Percentiles rank a stretch among this genome's conserved stretches.
phyloP scores from a whole-genome alignment of 2,888 invertebrate species.

The Scaptomyza polygonia region DNA sequence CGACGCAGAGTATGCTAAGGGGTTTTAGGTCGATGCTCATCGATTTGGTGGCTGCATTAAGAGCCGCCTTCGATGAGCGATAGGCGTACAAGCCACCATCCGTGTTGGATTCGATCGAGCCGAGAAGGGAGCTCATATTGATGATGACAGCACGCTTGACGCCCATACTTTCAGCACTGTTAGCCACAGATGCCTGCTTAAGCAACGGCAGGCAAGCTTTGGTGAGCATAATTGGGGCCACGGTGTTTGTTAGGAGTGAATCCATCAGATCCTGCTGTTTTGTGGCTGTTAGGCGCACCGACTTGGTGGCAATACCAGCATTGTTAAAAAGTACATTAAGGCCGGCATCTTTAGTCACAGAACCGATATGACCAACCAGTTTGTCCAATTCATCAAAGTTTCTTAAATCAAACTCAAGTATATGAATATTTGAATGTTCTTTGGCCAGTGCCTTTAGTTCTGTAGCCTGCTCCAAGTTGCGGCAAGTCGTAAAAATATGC shows the following conservation, averaged over 20 bases:
- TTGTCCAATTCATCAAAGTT: slow-evolving; percentile 87
- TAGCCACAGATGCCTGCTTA: slow-evolving; percentile 88
- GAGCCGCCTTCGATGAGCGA: slow-evolving; percentile 93
- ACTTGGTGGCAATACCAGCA: slow-evolving; percentile 92
- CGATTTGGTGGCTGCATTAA: slow-evolving; percentile 94
- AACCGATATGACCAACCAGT: slow-evolving; percentile 86
- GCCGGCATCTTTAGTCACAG: slow-evolving; percentile 88
- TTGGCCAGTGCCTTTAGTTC: slow-evolving; percentile 88
- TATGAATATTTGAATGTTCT: slow-evolving; percentile 87
- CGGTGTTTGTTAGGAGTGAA: slow-evolving; percentile 89
- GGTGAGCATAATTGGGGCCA: slow-evolving; percentile 92
- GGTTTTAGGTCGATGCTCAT: slow-evolving; percentile 92
- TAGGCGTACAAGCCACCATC: slow-evolving; percentile 94
- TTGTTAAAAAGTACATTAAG: slow-evolving; percentile 95
- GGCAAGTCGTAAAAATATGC: slow-evolving; percentile 92
- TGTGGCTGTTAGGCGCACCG: slow-evolving; percentile 89
- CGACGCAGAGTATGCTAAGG: slow-evolving; percentile 90
- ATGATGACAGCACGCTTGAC: slow-evolving; percentile 89
- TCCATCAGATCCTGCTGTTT: slow-evolving; percentile 90
- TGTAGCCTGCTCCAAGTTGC: slow-evolving; percentile 89
- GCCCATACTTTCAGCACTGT: slow-evolving; percentile 86
- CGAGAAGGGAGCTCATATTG: slow-evolving; percentile 93
- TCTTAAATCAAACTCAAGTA: slow-evolving; percentile 90
- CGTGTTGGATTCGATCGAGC: slow-evolving; percentile 90
- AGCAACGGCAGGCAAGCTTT: slow-evolving; percentile 90